Base-by-base conservation (phyloP, 1,140 invertebrate species). In the Dendrolimus kikuchii region DNA sequence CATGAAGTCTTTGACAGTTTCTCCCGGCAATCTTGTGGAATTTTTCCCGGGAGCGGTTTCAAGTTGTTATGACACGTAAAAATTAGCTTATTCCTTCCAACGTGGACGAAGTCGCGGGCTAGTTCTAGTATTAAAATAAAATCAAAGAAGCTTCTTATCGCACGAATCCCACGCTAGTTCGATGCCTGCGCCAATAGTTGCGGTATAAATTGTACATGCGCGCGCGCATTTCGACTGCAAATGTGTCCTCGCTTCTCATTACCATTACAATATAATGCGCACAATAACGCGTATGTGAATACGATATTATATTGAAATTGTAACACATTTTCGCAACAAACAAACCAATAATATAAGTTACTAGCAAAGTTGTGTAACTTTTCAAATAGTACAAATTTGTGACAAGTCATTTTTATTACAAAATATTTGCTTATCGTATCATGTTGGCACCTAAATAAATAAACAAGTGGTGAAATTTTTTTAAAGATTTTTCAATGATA, bases 351-450 rank as follows among this genome's bases (percentile, higher is more conserved):
- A 64, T 23, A 66, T 64, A 62, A 61, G 52, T 55, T 47, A 61
- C 45, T 41, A 37, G 43, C 36, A 44, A 53, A 38, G 46, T 49
- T 38, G 63, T 63, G 70, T 59, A 71, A 71, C 61, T 40, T 53
- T 38, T 48, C 49, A 64, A 70, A 71, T 47, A 68, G 51, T 57
- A 51, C 55, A 56, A 55, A 54, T 53, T 58, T 23, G 23, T 23
- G 1, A 23, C 23, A 23, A 23, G 23, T 23, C 23, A 23, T 69
- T 73, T 57, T 47, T 7, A 52, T 66, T 77, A 75, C 70, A 69
- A 79, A 81, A 77, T 79, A 70, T 82, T 82, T 78, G 69, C 60
- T 60, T 71, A 71, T 63, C 66, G 54, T 76, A 73, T 79, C 71
- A 47, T 51, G 51, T 59, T 59, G 49, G 57, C 53, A 45, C 55